Evolutionary conservation across 2,888 invertebrate genomes (phyloP).

Genomic region (Coremacera marginata): DNA sequence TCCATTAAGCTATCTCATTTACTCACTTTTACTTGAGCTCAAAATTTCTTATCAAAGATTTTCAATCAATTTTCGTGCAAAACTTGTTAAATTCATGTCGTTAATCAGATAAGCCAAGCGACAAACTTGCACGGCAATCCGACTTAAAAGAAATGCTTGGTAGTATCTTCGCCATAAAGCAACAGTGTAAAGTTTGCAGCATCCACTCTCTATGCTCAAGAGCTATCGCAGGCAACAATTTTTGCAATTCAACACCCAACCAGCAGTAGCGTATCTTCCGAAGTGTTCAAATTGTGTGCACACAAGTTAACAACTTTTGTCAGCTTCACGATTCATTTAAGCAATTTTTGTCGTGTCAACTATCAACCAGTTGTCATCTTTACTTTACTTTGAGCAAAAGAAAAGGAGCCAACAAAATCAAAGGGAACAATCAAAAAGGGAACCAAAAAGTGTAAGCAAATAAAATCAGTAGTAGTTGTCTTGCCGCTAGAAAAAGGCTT

Average conservation of each 20-base stretch:
- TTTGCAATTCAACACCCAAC: slow-evolving; percentile 26
- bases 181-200: neutral
- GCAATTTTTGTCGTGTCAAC: slow-evolving; percentile 46
- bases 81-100: slow-evolving; percentile 36
- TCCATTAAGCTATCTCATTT: neutral
- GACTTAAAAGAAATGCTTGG: neutral
- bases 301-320: slow-evolving; percentile 25
- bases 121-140: neutral
- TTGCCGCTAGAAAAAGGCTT: neutral
- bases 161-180: neutral
- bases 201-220: neutral
- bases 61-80: slow-evolving; percentile 27
- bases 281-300: neutral
- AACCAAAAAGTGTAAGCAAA: neutral
- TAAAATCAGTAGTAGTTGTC: neutral
- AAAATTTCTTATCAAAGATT: slow-evolving; percentile 6
- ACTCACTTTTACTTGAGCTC: neutral
- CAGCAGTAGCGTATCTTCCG: neutral
- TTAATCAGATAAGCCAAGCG: slow-evolving; percentile 27
- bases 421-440: neutral
- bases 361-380: slow-evolving; percentile 50
- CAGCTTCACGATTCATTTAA: slow-evolving; percentile 29
- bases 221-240: slow-evolving; percentile 21
- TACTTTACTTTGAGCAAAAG: slow-evolving; percentile 29
- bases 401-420: neutral